These are phyloP conservation scores for Anodontia alba DNA, from an alignment of 2,888 invertebrate genomes.

Conservation along the genomic window DNA sequence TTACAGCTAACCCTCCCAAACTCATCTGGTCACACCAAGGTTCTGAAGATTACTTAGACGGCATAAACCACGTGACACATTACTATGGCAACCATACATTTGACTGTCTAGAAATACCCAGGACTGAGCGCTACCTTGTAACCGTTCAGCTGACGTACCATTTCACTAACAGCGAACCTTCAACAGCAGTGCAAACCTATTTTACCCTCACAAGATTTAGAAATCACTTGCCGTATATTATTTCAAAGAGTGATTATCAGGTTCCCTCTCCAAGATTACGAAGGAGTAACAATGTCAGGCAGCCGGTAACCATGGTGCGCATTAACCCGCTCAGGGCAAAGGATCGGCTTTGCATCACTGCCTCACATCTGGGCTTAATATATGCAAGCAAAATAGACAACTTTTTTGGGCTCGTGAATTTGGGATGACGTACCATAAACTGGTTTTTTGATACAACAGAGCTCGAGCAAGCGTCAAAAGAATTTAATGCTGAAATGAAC, in stretches of 20 bases:
- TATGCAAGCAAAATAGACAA: conserved; percentile 29
- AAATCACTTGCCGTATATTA: not conserved
- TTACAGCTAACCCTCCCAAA: not conserved
- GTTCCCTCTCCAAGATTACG: not conserved
- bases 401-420: not conserved
- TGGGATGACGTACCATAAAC: no score
- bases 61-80: not conserved
- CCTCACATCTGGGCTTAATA: not conserved
- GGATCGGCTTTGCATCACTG: conserved; percentile 7
- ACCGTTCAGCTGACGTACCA: not conserved
- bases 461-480: no score
- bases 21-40: not conserved
- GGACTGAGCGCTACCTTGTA: not conserved
- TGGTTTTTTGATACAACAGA: no score
- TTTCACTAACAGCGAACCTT: not conserved
- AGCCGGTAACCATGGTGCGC: not conserved
- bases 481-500: no score
- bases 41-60: not conserved
- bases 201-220: not conserved
- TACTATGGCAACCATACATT: not conserved
- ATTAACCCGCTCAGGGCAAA: not conserved
- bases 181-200: not conserved
- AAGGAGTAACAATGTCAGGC: not conserved
- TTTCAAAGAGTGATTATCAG: not conserved
- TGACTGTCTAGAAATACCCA: not conserved